A percentile compares a stretch with the other conserved stretches of the same genome.
These are phyloP conservation scores for Aselliscus stoliczkanus DNA, from an alignment of 2,797 vertebrate species.

Conservation along the genomic window DNA sequence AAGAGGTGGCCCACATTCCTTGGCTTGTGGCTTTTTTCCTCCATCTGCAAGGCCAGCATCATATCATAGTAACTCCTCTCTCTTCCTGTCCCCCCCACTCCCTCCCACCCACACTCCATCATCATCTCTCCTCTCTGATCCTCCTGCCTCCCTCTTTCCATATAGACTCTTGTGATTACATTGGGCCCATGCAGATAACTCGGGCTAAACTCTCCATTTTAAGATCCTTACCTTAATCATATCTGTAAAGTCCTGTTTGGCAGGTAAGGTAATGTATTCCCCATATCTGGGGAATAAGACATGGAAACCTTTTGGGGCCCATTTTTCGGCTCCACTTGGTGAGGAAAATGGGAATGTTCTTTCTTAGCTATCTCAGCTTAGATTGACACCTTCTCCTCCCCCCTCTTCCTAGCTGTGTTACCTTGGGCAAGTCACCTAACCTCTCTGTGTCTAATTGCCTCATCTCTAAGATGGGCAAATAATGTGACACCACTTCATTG, in stretches of 20 bases:
- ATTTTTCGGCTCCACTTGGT: neutral
- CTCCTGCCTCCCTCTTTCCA: neutral
- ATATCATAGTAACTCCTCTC: no score
- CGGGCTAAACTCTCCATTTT: neutral
- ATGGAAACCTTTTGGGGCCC: neutral
- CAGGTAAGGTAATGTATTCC: no score
- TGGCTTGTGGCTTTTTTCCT: neutral
- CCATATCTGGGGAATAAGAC: neutral
- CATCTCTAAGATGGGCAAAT: neutral
- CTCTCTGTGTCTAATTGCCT: neutral
- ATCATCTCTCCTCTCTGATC: neutral
- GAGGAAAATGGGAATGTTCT: neutral
- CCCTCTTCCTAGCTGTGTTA: neutral
- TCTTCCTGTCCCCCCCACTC: fast-evolving
- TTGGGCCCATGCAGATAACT: neutral
- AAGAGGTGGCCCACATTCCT: neutral
- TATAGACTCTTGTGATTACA: neutral
- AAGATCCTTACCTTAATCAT: neutral
- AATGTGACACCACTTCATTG: neutral
- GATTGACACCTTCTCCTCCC: neutral
- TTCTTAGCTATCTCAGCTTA: neutral
- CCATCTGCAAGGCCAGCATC: no score
- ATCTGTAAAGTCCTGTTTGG: neutral
- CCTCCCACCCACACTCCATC: neutral
- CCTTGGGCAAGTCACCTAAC: neutral